phyloP scores from a whole-genome alignment of 2,888 invertebrate genomes.

The Masnerella sp. region DNA sequence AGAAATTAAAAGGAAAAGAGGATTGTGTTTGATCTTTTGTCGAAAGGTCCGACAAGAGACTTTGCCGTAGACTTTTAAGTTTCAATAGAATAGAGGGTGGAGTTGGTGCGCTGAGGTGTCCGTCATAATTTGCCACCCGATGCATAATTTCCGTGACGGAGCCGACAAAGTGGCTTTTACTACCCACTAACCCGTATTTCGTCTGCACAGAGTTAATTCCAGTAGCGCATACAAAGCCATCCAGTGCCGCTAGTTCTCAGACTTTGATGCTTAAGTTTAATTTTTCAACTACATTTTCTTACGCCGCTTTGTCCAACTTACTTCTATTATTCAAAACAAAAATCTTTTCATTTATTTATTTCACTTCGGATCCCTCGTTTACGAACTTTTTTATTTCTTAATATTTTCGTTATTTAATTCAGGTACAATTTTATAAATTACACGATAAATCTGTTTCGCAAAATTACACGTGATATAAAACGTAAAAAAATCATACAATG shows the following conservation, averaged over 20 bases:
- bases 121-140: conserved; percentile 71
- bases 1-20: conserved; percentile 38
- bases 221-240: conserved; percentile 65
- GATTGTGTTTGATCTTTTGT: conserved; percentile 41
- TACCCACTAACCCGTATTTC: conserved; percentile 64
- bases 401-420: no score
- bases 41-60: conserved; percentile 41
- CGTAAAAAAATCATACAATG: no score
- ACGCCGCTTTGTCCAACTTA: neutral
- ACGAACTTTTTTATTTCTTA: no score
- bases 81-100: conserved; percentile 49
- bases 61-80: conserved; percentile 38
- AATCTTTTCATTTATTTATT: neutral
- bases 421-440: no score
- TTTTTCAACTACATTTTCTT: conserved; percentile 4
- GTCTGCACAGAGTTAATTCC: conserved; percentile 64
- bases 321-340: neutral
- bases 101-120: conserved; percentile 67
- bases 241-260: conserved; percentile 27
- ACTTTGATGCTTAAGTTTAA: conserved; percentile 6
- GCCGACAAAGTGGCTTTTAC: conserved; percentile 71
- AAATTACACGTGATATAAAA: no score
- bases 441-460: no score
- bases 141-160: conserved; percentile 71
- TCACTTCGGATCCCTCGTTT: no score